phyloP scores from a whole-genome alignment of 2,888 invertebrate genomes.

The Odontomyia ornata region DNA sequence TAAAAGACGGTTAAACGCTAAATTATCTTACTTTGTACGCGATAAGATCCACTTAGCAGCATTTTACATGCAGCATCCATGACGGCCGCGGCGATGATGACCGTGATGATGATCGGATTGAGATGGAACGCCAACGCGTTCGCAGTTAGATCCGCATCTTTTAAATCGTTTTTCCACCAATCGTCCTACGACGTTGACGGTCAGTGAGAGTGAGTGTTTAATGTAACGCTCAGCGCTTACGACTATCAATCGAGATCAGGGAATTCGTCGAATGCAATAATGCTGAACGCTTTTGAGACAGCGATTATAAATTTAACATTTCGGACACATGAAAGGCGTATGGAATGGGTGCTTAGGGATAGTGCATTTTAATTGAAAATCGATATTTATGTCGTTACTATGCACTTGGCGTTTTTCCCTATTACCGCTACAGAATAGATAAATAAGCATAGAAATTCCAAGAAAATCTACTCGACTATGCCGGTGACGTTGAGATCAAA shows the following conservation, averaged over 20 bases:
- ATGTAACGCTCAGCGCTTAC: background rate
- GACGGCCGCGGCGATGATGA: background rate
- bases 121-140: constrained; percentile 28
- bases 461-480: too few species aligned
- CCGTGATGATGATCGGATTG: background rate
- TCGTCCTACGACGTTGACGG: constrained; percentile 17
- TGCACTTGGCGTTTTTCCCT: too few species aligned
- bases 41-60: constrained; percentile 43
- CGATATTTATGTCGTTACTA: background rate
- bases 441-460: too few species aligned
- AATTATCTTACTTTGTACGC: constrained; percentile 44
- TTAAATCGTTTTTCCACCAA: background rate
- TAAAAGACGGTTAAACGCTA: constrained; percentile 40
- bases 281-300: background rate
- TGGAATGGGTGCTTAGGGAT: background rate
- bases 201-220: background rate
- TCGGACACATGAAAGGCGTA: constrained; percentile 21
- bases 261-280: background rate
- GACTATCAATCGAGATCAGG: constrained; percentile 11
- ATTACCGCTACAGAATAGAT: too few species aligned
- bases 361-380: background rate
- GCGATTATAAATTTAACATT: background rate
- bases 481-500: too few species aligned
- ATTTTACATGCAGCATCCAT: background rate
- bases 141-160: constrained; percentile 11